Base-by-base conservation (phyloP, 2,888 invertebrate species). In the Dryadula phaetusa region DNA sequence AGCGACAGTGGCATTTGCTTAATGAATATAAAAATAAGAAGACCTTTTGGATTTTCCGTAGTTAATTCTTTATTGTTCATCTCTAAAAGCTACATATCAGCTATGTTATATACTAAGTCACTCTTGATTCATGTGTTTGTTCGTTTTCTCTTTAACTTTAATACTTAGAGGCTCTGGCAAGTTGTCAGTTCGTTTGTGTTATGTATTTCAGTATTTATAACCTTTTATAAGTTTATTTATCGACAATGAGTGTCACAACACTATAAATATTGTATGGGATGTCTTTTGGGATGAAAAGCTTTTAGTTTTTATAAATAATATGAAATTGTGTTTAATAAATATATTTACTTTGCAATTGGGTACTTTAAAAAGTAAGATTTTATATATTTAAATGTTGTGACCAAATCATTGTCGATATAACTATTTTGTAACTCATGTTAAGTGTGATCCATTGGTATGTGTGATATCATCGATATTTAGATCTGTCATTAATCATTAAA, bases 401-500 rank as follows among this genome's bases (percentile, higher is more conserved):
- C 25, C 25, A 8, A n/a, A 25, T 7, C 49, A 7, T 28, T n/a
- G 56, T 56, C 40, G 40, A 22, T 40, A 5, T 25, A n/a, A 56
- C 7, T 56, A 16, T 22, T 56, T 56, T 56, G 40, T 56, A 56
- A 40, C 16, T n/a, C 20, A 37, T 64, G 37, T 64, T 73, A 71
- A 62, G 73, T 78, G 77, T 77, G 76, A 78, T 73, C 75, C 77
- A 80, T 82, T 71, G 71, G 78, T 84, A 82, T 79, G 74, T 77
- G 71, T 77, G 76, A 76, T 78, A 70, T 72, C 68, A 65, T 70
- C 66, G 67, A 70, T 72, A 72, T 64, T 70, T 74, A 73, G 74
- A 71, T 77, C 83, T 84, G 81, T 85, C 84, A 85, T 82, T 82
- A 86, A 82, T 83, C 83, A 88, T 84, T 88, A 88, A 88, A 88